phyloP scores from a whole-genome alignment of 2,113 vertebrate genomes.

The Nymphicus hollandicus region DNA sequence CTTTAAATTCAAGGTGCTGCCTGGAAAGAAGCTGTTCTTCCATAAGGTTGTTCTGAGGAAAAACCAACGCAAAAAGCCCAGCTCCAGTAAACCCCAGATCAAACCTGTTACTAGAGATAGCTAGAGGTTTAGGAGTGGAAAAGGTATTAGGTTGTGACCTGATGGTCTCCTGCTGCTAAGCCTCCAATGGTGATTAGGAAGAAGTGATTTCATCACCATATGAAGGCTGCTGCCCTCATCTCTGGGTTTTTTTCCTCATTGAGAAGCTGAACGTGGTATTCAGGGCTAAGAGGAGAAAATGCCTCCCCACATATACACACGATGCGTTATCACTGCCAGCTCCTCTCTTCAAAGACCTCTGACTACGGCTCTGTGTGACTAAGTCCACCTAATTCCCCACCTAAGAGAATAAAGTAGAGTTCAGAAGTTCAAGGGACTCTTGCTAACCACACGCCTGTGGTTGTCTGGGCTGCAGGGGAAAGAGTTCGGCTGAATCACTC shows the following conservation, averaged over 20 bases:
- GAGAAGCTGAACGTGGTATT: neutral
- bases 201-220: constrained; percentile 35
- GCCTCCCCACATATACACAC: neutral
- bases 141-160: constrained; percentile 54
- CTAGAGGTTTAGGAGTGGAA: constrained; percentile 65
- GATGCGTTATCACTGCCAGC: neutral
- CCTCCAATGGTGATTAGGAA: constrained; percentile 54
- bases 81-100: constrained; percentile 71
- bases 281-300: constrained; percentile 3
- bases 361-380: constrained; percentile 30
- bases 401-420: constrained; percentile 2
- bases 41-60: constrained; percentile 61
- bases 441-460: constrained; percentile 39
- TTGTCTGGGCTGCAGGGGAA: constrained; percentile 20
- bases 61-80: neutral
- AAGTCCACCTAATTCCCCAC: constrained; percentile 31
- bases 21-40: constrained; percentile 38
- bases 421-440: constrained; percentile 51
- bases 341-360: constrained; percentile 48
- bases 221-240: neutral
- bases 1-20: constrained; percentile 45
- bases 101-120: constrained; percentile 70
- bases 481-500: neutral
- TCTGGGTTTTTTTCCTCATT: neutral
- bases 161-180: constrained; percentile 32